Percentiles rank a stretch among this genome's conserved stretches.
These are phyloP conservation scores for Centruroides vittatus DNA, from an alignment of 1,140 invertebrate species.

Conservation along the genomic window DNA sequence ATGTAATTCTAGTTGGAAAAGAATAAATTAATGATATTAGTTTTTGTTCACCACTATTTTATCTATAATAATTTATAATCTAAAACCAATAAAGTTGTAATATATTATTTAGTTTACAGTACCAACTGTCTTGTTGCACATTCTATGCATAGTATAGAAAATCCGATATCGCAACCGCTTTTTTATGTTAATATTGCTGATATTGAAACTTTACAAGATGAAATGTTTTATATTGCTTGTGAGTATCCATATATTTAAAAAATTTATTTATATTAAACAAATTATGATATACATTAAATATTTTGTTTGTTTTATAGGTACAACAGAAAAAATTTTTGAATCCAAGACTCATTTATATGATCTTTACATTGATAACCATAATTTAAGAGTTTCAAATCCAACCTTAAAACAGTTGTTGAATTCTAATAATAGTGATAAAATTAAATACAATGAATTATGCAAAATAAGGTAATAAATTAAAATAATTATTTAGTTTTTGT, in stretches of 20 bases:
- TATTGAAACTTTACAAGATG: conserved; percentile 30
- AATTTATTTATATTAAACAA: background rate
- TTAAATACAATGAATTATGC: conserved; percentile 11
- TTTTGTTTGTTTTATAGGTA: conserved; percentile 21
- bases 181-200: conserved; percentile 36
- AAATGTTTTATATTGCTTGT: conserved; percentile 32
- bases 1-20: too few species aligned
- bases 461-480: conserved; percentile 12
- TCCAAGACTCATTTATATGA: conserved; percentile 31
- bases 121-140: conserved; percentile 31
- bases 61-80: too few species aligned
- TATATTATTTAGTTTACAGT: conserved; percentile 30
- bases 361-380: conserved; percentile 28
- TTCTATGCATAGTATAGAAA: conserved; percentile 23
- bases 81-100: too few species aligned
- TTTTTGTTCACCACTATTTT: too few species aligned
- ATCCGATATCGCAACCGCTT: conserved; percentile 25
- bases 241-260: conserved; percentile 17
- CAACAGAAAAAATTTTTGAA: conserved; percentile 37
- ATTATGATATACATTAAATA: background rate
- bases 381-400: conserved; percentile 6
- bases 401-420: conserved; percentile 11
- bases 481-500: background rate
- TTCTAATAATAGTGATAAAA: conserved; percentile 12
- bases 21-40: too few species aligned